phyloP scores from a whole-genome alignment of 2,888 invertebrate species.

The Drosophila stalkeri region DNA sequence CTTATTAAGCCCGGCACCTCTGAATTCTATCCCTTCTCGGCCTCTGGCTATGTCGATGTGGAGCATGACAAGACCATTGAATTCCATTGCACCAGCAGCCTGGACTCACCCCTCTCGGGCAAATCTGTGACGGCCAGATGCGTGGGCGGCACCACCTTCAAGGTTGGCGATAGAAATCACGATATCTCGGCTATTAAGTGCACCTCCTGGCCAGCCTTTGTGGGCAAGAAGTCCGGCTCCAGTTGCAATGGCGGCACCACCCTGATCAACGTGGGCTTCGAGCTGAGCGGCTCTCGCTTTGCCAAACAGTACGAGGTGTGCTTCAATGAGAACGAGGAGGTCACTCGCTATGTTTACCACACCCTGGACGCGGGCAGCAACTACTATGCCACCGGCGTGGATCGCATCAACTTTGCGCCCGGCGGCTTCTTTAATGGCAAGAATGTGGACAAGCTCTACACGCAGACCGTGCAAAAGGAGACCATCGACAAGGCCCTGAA shows the following conservation, averaged over 20 bases:
- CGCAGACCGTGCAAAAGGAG: conserved; percentile 73
- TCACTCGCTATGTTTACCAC: conserved; percentile 82
- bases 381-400: conserved; percentile 83
- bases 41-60: conserved; percentile 64
- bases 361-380: conserved; percentile 83
- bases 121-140: conserved; percentile 70
- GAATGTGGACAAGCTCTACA: conserved; percentile 81
- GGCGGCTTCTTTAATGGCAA: conserved; percentile 79
- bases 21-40: conserved; percentile 62
- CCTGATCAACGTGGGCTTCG: conserved; percentile 82
- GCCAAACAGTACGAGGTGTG: conserved; percentile 83
- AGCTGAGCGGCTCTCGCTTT: conserved; percentile 70
- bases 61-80: conserved; percentile 66
- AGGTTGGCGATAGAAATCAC: conserved; percentile 52
- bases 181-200: conserved; percentile 81
- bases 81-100: conserved; percentile 70
- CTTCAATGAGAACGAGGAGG: conserved; percentile 80
- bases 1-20: conserved; percentile 85
- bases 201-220: conserved; percentile 72
- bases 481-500: conserved; percentile 80
- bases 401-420: conserved; percentile 78
- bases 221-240: conserved; percentile 69
- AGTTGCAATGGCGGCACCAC: conserved; percentile 77
- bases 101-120: conserved; percentile 63
- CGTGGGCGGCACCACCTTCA: conserved; percentile 66